Base-by-base conservation (phyloP, 1,140 invertebrate species). In the Forficula auricularia region DNA sequence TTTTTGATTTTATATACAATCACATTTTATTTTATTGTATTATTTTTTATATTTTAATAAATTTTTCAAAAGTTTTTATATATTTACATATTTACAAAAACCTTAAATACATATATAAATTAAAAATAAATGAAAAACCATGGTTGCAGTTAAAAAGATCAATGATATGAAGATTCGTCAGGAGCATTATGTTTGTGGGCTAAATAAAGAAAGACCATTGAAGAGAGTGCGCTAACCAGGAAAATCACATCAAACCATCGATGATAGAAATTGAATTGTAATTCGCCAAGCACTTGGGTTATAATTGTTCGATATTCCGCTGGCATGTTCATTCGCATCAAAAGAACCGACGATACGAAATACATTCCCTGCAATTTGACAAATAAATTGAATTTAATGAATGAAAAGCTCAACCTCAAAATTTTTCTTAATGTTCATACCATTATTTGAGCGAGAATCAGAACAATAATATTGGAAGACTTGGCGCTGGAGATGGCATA, bases 221-320 rank as follows among this genome's bases (percentile, higher is more conserved):
- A 96, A 15, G 88, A 87, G 33, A 98, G 60, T 1, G 95, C 95
- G 53, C 89, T 95, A 19, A 99, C 81, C 38, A 99, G 71, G 63
- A 99, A 99, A 61, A 99, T 99, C 1, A 98, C 92, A 66, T 99
- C 96, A 65, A 98, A 99, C 96, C 96, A 99, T 38, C 96, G 75
- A 64, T 99, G 96, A 61, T 99, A 99, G 69, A 99, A 99, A 60
- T 92, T 97, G 55, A 99, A 99, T 60, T 99, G 92, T 42, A 99
- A 63, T 60, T 97, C 92, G 6, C 95, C 95, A 0, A 98, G 63
- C 0, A 98, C 94, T 71, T 98, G 84, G 0, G 94, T 98, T 44
- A 99, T 95, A 46, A 99, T 98, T 32, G 80, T 81, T 18, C 94
- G 71, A 60, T 99, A 99, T 62, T 98, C 90, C 0, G 82, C 73